phyloP scores from a whole-genome alignment of 2,113 vertebrate species.

The Protobothrops mucrosquamatus region DNA sequence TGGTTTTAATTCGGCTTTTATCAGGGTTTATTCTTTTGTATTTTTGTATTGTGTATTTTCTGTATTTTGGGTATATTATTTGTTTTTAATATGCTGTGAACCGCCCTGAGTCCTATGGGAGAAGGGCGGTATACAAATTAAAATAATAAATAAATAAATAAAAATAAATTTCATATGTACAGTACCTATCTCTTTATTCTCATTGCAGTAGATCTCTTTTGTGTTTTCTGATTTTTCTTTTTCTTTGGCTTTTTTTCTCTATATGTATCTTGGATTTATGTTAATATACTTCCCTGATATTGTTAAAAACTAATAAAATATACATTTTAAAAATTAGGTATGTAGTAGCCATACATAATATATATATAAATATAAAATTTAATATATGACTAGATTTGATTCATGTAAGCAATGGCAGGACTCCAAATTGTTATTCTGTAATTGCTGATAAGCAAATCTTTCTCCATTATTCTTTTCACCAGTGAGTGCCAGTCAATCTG shows the following conservation, averaged over 20 bases:
- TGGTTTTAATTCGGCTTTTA: no score
- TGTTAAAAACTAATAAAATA: neutral
- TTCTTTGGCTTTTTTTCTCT: neutral
- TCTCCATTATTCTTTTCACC: conserved; percentile 67
- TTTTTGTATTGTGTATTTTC: no score
- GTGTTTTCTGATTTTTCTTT: neutral
- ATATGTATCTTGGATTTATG: neutral
- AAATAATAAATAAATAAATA: no score
- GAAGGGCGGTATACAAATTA: no score
- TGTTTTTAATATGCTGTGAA: no score
- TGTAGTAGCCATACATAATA: conserved; percentile 35
- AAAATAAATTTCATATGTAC: neutral
- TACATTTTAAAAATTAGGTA: neutral
- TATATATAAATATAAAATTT: conserved; percentile 24
- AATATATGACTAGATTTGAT: neutral
- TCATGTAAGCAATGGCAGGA: neutral
- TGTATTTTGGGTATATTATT: no score
- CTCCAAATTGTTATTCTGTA: conserved; percentile 21
- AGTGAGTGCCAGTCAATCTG: conserved; percentile 70
- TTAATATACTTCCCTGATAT: neutral
- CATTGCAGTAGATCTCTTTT: neutral
- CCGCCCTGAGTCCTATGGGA: no score
- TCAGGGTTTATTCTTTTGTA: no score
- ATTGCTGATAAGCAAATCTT: conserved; percentile 49
- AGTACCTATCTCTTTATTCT: neutral